Evolutionary conservation across 2,797 vertebrate species (phyloP).

Genomic region (Siniperca scherzeri): DNA sequence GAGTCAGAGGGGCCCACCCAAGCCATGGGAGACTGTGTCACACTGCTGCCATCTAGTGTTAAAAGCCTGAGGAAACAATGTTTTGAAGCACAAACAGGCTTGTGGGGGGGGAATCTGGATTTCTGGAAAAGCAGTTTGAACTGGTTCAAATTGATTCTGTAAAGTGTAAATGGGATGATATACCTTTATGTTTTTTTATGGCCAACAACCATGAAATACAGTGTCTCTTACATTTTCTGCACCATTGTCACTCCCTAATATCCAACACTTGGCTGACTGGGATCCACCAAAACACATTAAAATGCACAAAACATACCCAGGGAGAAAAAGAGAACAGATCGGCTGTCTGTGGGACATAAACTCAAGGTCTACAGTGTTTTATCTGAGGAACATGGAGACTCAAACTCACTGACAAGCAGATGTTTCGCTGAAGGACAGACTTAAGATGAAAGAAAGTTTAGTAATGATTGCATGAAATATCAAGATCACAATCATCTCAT

Average conservation of each 20-base stretch:
- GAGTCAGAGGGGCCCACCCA: conserved; percentile 55
- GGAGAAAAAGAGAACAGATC: background rate
- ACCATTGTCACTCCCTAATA: background rate
- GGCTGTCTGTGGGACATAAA: conserved; percentile 12
- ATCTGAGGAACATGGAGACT: conserved; percentile 7
- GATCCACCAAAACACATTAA: conserved; percentile 1
- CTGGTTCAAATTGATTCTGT: background rate
- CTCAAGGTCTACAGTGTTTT: conserved; percentile 28
- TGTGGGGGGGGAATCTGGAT: too few relatives aligned
- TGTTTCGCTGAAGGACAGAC: conserved; percentile 3
- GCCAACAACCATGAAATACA: background rate
- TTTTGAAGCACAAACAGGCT: background rate
- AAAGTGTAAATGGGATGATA: background rate
- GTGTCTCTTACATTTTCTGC: background rate
- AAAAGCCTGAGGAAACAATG: background rate
- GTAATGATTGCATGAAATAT: background rate
- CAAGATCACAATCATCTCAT: conserved; percentile 4
- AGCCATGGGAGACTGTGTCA: conserved; percentile 8
- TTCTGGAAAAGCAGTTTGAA: background rate
- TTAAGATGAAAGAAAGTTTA: background rate
- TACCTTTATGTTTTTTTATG: background rate
- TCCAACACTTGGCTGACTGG: background rate
- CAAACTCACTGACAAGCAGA: background rate
- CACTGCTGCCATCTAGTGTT: conserved; percentile 77
- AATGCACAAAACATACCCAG: conserved; percentile 13